Evolutionary conservation across 2,113 vertebrate species (phyloP).

Genomic region (Rutilus rutilus): DNA sequence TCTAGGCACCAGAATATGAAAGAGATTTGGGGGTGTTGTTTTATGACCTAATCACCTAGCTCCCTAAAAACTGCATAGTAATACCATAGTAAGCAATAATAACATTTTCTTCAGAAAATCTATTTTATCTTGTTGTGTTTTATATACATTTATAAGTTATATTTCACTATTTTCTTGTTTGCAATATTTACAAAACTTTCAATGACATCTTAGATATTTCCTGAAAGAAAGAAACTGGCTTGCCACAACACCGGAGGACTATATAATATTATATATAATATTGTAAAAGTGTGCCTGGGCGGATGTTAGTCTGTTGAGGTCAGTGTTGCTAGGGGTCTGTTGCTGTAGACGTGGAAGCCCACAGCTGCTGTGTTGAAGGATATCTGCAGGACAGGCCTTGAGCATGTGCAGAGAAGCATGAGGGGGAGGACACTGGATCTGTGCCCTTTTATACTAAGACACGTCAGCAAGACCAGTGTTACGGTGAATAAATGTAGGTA

Average conservation of each 20-base stretch:
- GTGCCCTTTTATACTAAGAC: constrained; percentile 56
- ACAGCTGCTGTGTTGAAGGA: constrained; percentile 72
- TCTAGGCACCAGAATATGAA: too few species aligned
- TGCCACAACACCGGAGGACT: too few species aligned
- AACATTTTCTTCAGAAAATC: neutral
- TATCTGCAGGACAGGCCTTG: constrained; percentile 46
- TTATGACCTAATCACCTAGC: too few species aligned
- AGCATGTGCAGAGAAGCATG: constrained; percentile 57
- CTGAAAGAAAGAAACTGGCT: neutral
- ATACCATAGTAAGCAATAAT: too few species aligned
- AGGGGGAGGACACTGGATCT: constrained; percentile 58
- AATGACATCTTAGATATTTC: neutral
- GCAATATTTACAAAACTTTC: neutral
- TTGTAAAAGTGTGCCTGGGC: neutral
- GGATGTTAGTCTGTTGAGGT: constrained; percentile 46
- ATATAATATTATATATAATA: neutral
- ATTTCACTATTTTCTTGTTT: neutral
- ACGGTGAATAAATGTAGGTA: neutral
- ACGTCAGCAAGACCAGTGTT: constrained; percentile 48
- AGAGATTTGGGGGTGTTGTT: too few species aligned
- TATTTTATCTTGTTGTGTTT: neutral
- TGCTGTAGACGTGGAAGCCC: constrained; percentile 53
- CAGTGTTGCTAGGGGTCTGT: constrained; percentile 63
- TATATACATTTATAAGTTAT: neutral
- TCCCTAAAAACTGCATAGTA: too few species aligned